Conservation (phyloP, 1,140 invertebrate species). For the Palaemon carinicauda region DNA sequence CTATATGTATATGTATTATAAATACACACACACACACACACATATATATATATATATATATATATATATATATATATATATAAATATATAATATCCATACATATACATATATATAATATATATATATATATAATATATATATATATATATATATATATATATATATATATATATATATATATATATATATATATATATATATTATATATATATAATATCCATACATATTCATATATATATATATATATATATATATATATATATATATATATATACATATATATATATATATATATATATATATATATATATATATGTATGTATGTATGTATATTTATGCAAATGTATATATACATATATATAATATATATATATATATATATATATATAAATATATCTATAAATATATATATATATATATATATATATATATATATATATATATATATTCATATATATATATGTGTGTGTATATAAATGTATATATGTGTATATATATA, state of each 20-base stretch:
- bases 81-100: neutral
- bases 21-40: too few species aligned
- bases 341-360: neutral
- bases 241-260: too few species aligned
- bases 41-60: too few species aligned
- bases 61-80: too few species aligned
- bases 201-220: neutral
- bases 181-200: neutral
- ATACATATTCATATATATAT: slow-evolving; percentile 2
- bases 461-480: neutral
- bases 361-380: neutral
- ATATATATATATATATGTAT: neutral
- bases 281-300: slow-evolving; percentile 1
- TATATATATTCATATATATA: neutral
- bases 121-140: neutral
- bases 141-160: neutral
- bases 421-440: neutral
- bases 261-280: neutral
- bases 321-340: neutral
- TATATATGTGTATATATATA: neutral
- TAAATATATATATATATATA: neutral
- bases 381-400: neutral
- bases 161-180: neutral
- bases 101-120: neutral
- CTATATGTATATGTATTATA: too few species aligned